These are phyloP conservation scores for Tenthredo scrophulariae DNA, from an alignment of 2,888 invertebrate genomes.

Conservation along the genomic window DNA sequence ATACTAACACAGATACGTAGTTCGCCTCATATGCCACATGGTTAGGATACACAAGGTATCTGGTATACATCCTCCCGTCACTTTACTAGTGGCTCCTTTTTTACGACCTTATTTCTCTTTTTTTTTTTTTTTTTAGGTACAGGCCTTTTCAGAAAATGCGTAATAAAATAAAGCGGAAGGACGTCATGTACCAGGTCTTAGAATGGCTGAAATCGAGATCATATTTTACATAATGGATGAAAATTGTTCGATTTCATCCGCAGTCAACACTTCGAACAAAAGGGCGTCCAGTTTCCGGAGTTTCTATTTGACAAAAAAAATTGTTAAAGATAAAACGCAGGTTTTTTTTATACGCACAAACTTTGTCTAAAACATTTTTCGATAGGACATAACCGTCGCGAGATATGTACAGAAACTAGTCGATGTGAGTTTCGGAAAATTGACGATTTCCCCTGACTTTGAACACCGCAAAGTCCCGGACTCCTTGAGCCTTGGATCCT, in stretches of 20 bases:
- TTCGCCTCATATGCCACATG: background rate
- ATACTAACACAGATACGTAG: background rate
- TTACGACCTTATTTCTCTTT: background rate
- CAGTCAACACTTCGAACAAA: background rate
- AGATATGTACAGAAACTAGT: background rate
- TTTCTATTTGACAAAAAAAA: background rate
- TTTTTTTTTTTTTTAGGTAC: background rate
- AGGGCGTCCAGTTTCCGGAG: background rate
- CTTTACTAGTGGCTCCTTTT: background rate
- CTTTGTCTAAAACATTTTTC: background rate
- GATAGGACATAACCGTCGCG: background rate
- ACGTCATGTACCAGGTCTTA: too few species aligned
- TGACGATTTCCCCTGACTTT: background rate
- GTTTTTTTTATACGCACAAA: background rate
- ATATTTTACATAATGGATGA: too few species aligned
- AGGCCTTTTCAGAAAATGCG: background rate
- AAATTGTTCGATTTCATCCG: too few species aligned
- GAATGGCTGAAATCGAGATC: too few species aligned
- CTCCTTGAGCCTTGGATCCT: too few species aligned
- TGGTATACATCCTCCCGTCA: background rate
- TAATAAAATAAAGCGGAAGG: too few species aligned
- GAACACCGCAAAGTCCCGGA: too few species aligned
- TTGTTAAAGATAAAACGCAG: background rate
- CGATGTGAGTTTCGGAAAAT: background rate
- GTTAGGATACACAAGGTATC: background rate